Base-by-base conservation (phyloP, 1,140 invertebrate species). In the Drosophila parvula region DNA sequence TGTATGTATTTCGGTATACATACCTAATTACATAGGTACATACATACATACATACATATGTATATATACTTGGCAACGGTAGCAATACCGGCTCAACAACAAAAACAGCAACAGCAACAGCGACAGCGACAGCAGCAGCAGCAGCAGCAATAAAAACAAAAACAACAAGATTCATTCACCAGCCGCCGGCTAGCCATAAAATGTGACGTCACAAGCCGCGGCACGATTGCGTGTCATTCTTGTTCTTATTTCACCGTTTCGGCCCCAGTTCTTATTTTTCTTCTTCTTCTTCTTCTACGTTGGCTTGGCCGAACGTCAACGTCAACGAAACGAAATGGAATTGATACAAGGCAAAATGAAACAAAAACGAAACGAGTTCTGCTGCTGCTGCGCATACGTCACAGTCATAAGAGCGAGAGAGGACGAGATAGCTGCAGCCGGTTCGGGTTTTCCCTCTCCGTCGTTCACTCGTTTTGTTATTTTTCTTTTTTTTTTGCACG, bases 311-410 rank as follows among this genome's bases (percentile, higher is more conserved):
- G 68, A 75, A 56, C 81, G 82, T 82, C 81, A 70, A 47, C 27
- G 38, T 40, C 48, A 60, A 61, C 58, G 32, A 62, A 40, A 59
- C 36, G 53, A 36, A 59, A 43, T 40, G 50, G 43, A 60, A 57
- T 43, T 36, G 51, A 51, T 48, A 59, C 50, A 47, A 61, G 53
- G 73, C 47, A 64, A 77, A 70, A 58, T 44, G 55, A 50, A 64
- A 51, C 48, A 34, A 51, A 41, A 34, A 82, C 79, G 62, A 85
- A 85, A 85, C 81, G 38, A 78, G 81, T 83, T 84, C 22, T 65
- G 73, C 55, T 57, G 73, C 75, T 71, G 81, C 64, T 84, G 82
- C 83, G 82, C 83, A 86, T 86, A 86, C 82, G 82, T 88, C 82
- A 86, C 79, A 77, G 40, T 14, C 30, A 43, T 9, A 18, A 41